These are phyloP conservation scores for Ormia ochracea DNA, from an alignment of 2,888 invertebrate genomes.

Conservation along the genomic window DNA sequence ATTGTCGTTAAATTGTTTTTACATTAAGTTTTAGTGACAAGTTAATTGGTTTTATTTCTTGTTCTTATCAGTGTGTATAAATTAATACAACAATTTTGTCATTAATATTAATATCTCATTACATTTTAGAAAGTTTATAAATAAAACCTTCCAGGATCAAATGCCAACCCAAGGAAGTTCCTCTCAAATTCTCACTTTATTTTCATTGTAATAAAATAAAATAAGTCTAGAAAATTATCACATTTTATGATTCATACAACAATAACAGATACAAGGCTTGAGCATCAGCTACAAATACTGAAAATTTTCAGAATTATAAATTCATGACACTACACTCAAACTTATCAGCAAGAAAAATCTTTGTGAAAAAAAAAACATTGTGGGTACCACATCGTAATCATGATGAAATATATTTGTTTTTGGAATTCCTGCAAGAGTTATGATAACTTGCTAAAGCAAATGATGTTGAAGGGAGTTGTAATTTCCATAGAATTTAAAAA, in stretches of 20 bases:
- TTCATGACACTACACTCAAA: slow-evolving; percentile 23
- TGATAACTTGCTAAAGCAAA: not conserved
- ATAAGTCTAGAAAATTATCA: not conserved
- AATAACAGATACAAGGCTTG: not conserved
- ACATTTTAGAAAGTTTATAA: not conserved
- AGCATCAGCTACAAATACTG: not conserved
- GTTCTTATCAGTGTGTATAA: not conserved
- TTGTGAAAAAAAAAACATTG: not conserved
- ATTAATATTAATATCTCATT: not conserved
- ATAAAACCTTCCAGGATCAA: not conserved
- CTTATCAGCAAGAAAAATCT: not conserved
- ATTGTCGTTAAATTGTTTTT: too few relatives aligned
- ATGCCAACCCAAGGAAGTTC: slow-evolving; percentile 25
- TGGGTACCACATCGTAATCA: slow-evolving; percentile 19
- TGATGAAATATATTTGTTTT: too few relatives aligned
- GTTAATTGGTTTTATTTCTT: too few relatives aligned
- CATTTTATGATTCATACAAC: slow-evolving; percentile 10
- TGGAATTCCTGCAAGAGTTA: not conserved
- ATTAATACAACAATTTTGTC: not conserved
- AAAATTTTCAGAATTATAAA: slow-evolving; percentile 20
- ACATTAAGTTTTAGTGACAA: too few relatives aligned
- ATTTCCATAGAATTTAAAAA: not conserved
- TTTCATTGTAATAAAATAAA: not conserved
- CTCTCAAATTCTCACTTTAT: slow-evolving; percentile 31
- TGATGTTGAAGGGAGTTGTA: not conserved